Evolutionary conservation across 1,140 invertebrate genomes (phyloP).

Genomic region (Anagrus nilaparvatae): DNA sequence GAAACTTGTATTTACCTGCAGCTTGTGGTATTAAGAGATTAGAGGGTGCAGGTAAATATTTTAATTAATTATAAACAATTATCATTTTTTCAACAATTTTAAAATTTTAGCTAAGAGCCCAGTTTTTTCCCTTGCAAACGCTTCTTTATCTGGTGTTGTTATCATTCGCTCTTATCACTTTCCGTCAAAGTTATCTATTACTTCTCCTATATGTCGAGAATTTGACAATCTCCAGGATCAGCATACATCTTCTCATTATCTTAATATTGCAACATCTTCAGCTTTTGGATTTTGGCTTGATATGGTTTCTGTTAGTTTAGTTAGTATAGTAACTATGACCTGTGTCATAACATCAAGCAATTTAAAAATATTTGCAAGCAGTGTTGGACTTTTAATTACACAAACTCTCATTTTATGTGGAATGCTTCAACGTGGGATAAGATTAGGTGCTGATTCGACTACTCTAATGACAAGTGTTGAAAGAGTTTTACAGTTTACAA

Average conservation of each 20-base stretch:
- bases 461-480: constrained; percentile 82
- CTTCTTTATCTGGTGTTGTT: constrained; percentile 65
- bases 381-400: constrained; percentile 71
- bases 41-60: constrained; percentile 71
- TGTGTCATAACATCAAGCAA: constrained; percentile 49
- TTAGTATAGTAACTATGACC: constrained; percentile 58
- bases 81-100: constrained; percentile 15
- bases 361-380: constrained; percentile 44
- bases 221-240: constrained; percentile 61
- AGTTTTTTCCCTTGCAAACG: constrained; percentile 65
- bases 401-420: constrained; percentile 56
- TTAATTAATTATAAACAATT: constrained; percentile 1
- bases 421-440: constrained; percentile 76
- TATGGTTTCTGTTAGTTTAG: constrained; percentile 55
- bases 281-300: constrained; percentile 77
- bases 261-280: constrained; percentile 61
- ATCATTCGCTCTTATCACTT: constrained; percentile 66
- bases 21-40: constrained; percentile 73
- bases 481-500: constrained; percentile 63
- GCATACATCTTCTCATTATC: constrained; percentile 52
- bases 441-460: constrained; percentile 71
- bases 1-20: constrained; percentile 64
- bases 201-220: too few relatives aligned
- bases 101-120: constrained; percentile 58
- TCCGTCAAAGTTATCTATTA: constrained; percentile 54